Evolutionary conservation across 2,113 vertebrate species (phyloP).

Genomic region (Myrmophylax atrothorax): DNA sequence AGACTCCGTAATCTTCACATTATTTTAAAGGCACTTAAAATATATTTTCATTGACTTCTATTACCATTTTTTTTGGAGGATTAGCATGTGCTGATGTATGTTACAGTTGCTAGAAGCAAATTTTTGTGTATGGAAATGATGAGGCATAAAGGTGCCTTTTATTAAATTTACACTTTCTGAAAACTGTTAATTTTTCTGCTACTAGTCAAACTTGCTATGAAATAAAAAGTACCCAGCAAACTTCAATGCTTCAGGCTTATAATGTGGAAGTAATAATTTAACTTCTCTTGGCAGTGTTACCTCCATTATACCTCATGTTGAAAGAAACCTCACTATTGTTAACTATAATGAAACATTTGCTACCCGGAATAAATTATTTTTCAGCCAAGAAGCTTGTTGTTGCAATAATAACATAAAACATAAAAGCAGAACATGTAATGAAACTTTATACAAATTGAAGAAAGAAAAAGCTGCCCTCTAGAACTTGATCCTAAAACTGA

Average conservation of each 20-base stretch:
- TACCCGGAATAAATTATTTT: neutral
- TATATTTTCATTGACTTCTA: neutral
- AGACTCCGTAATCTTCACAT: neutral
- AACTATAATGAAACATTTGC: neutral
- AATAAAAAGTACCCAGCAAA: neutral
- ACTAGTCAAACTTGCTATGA: neutral
- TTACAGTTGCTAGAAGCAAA: neutral
- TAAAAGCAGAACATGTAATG: neutral
- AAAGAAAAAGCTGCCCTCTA: neutral
- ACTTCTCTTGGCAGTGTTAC: neutral
- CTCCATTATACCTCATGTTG: neutral
- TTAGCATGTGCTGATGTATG: neutral
- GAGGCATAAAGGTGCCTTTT: neutral
- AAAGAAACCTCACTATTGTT: constrained; percentile 14
- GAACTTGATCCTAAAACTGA: neutral
- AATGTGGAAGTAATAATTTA: neutral
- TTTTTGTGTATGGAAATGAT: neutral
- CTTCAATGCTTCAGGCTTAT: neutral
- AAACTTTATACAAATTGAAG: neutral
- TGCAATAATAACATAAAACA: neutral
- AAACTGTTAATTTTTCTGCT: constrained; percentile 10
- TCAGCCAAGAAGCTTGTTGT: constrained; percentile 16
- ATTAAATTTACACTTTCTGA: neutral
- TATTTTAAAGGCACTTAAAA: neutral
- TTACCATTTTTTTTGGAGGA: neutral